Percentiles rank a stretch among this genome's conserved stretches.
phyloP scores from a whole-genome alignment of 2,797 vertebrate species.

The Telmatherina bonti region DNA sequence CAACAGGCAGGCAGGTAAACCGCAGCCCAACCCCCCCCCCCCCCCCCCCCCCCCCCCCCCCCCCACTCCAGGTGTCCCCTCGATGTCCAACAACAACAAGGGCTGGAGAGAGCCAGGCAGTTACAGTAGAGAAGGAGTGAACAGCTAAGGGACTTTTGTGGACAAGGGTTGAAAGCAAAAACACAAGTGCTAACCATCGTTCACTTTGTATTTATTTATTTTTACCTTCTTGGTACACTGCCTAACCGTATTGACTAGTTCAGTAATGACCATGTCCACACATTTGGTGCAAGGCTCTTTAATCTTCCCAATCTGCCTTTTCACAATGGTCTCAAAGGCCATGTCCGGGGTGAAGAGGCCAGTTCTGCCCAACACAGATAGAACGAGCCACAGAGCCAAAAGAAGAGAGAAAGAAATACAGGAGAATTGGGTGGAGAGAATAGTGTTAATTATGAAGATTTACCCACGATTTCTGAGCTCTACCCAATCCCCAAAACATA shows the following conservation, averaged over 20 bases:
- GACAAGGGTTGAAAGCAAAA: constrained; percentile 49
- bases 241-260: constrained; percentile 99
- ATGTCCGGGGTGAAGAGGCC: constrained; percentile 99
- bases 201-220: constrained; percentile 27
- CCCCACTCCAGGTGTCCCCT: constrained; percentile 51
- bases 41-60: constrained; percentile 60
- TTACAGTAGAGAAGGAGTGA: constrained; percentile 52
- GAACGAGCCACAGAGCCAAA: constrained; percentile 65
- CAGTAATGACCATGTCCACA: constrained; percentile 99
- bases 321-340: constrained; percentile 99
- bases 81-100: constrained; percentile 51
- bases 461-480: constrained; percentile 29
- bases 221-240: constrained; percentile 99
- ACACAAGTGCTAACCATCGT: constrained; percentile 43
- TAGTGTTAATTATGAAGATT: constrained; percentile 76
- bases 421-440: constrained; percentile 76
- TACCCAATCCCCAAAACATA: constrained; percentile 18
- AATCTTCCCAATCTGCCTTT: constrained; percentile 99
- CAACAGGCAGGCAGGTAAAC: constrained; percentile 56
- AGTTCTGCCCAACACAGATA: constrained; percentile 90
- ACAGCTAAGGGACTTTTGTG: constrained; percentile 55
- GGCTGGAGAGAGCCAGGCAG: constrained; percentile 58
- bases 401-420: constrained; percentile 58
- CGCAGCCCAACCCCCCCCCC: constrained; percentile 49
- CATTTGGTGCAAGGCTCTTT: constrained; percentile 99